Evolutionary conservation across 2,797 vertebrate genomes (phyloP).

Genomic region (Mus spretus): DNA sequence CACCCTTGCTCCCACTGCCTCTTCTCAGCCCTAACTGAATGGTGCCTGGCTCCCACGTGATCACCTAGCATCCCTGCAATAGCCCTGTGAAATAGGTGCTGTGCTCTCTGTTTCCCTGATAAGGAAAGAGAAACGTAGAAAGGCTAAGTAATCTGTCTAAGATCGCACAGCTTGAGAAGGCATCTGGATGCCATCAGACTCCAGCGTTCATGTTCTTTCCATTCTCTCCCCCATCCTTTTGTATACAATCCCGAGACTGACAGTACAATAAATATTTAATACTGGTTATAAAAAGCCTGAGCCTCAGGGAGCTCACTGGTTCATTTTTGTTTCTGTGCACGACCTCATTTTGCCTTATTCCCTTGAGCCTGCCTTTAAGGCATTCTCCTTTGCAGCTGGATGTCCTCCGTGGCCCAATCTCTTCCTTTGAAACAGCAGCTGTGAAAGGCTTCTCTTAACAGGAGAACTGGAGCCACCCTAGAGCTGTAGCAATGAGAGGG

Average conservation of each 20-base stretch:
- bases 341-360: conserved; percentile 68
- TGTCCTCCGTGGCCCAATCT: neutral
- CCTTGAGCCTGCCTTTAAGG: conserved; percentile 56
- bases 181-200: neutral
- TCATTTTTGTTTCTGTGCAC: neutral
- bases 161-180: neutral
- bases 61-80: neutral
- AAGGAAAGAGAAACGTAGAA: neutral
- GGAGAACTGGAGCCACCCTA: neutral
- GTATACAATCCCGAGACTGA: conserved; percentile 39
- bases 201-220: neutral
- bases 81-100: neutral
- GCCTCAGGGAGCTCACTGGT: conserved; percentile 49
- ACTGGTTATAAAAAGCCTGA: conserved; percentile 63
- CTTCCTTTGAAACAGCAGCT: conserved; percentile 64
- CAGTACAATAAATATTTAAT: conserved; percentile 67
- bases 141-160: neutral
- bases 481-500: neutral
- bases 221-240: neutral
- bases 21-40: neutral
- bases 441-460: neutral
- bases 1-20: neutral
- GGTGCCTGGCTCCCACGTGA: neutral
- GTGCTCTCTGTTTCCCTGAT: neutral
- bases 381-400: neutral